These are phyloP conservation scores for Dynastes hyllus DNA, from an alignment of 2,888 invertebrate species.

Conservation along the genomic window DNA sequence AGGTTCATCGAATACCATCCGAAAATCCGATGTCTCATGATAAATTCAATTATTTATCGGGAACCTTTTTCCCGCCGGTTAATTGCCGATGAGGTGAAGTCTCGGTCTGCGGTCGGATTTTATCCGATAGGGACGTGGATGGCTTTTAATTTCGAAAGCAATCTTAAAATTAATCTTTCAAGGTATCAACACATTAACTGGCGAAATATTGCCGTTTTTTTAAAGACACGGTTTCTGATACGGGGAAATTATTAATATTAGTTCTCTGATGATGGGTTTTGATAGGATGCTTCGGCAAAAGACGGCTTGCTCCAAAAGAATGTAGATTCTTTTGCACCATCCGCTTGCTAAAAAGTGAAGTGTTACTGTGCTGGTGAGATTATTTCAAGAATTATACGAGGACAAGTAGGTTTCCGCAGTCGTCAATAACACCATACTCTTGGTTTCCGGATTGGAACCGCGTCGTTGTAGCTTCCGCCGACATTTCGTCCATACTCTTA, in stretches of 20 bases:
- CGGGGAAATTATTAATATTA: conserved; percentile 6
- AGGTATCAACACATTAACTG: conserved; percentile 32
- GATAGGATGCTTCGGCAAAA: too few relatives aligned
- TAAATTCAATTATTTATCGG: conserved; percentile 38
- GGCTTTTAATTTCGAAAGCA: conserved; percentile 27
- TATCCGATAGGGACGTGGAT: background rate
- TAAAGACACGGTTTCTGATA: background rate
- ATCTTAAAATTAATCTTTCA: conserved; percentile 35
- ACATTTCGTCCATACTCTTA: too few relatives aligned
- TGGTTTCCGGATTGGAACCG: too few relatives aligned
- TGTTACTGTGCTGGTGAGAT: too few relatives aligned
- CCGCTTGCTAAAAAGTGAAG: too few relatives aligned
- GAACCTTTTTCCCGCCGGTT: background rate
- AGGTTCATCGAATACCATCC: conserved; percentile 6
- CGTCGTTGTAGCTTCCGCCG: too few relatives aligned
- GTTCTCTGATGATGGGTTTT: background rate
- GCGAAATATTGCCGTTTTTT: background rate
- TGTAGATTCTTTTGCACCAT: too few relatives aligned
- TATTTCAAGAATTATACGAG: too few relatives aligned
- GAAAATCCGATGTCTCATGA: conserved; percentile 8
- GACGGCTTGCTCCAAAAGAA: too few relatives aligned
- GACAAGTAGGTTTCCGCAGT: too few relatives aligned
- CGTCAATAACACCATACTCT: too few relatives aligned
- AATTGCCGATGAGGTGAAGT: conserved; percentile 5
- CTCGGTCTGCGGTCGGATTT: background rate